Evolutionary conservation across 2,113 vertebrate species (phyloP).

Genomic region (Martes martes): DNA sequence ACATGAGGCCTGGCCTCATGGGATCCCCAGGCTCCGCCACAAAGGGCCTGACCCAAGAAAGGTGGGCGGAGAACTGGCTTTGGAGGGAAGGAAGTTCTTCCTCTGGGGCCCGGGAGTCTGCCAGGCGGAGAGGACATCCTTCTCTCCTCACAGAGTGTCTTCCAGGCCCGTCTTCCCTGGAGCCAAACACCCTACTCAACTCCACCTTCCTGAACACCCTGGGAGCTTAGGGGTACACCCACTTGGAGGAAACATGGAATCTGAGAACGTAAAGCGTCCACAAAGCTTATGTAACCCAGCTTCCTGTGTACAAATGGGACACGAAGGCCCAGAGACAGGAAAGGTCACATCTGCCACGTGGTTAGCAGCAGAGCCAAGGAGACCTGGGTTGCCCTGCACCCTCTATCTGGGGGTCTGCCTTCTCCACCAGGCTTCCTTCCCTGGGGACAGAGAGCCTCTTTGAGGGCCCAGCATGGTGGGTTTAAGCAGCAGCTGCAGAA

Average conservation of each 20-base stretch:
- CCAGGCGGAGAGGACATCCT: neutral
- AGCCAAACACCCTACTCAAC: neutral
- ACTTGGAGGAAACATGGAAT: neutral
- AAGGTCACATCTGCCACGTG: neutral
- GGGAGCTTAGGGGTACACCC: neutral
- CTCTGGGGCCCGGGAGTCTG: neutral
- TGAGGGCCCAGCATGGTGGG: rapidly evolving
- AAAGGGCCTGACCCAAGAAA: neutral
- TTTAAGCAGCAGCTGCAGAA: neutral
- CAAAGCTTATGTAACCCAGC: neutral
- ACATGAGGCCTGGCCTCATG: neutral
- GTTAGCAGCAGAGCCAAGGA: neutral
- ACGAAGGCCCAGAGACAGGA: neutral
- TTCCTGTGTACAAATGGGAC: neutral
- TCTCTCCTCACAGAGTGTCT: neutral
- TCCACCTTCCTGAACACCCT: neutral
- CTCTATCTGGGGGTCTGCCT: neutral
- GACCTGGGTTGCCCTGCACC: neutral
- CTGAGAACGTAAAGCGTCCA: neutral
- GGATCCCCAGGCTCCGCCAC: neutral
- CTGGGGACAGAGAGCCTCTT: neutral
- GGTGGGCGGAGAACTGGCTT: neutral
- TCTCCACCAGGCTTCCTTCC: neutral
- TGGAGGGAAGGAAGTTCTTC: neutral
- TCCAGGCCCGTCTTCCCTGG: neutral